A percentile compares a stretch with the other conserved stretches of the same genome.
Conservation (phyloP, 2,888 invertebrate species). For the Lacanobia wlatinum region DNA sequence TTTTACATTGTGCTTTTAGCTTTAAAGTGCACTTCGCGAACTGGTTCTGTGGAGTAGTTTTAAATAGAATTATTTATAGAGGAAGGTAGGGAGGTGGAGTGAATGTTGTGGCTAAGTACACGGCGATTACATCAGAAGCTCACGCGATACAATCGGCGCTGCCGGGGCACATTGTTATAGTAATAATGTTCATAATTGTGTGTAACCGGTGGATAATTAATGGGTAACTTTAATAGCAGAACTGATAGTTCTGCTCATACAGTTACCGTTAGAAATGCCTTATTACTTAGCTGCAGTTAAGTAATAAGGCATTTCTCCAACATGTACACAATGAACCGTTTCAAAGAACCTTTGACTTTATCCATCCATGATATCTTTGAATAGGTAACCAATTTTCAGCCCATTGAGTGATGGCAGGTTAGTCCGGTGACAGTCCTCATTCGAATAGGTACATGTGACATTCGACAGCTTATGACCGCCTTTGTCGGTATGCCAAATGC, state of each 20-base stretch:
- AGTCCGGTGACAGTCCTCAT: background rate
- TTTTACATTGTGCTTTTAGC: conserved; percentile 53
- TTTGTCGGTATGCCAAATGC: background rate
- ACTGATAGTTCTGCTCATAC: too few relatives aligned
- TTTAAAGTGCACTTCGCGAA: conserved; percentile 48
- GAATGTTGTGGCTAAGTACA: conserved; percentile 9
- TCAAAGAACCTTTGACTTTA: background rate
- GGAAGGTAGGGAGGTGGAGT: conserved; percentile 6
- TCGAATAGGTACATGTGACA: background rate
- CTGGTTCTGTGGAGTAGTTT: conserved; percentile 35
- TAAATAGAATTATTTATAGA: conserved; percentile 39
- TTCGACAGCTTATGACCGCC: background rate
- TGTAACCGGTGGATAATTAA: conserved; percentile 35
- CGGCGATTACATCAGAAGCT: conserved; percentile 20
- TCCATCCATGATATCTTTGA: background rate
- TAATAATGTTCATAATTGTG: conserved; percentile 42
- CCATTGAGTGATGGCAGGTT: background rate
- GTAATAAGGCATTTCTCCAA: conserved; percentile 10
- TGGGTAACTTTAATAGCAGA: conserved; percentile 7
- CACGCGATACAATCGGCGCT: conserved; percentile 23
- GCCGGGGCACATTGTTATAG: conserved; percentile 24
- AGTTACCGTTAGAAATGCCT: too few relatives aligned
- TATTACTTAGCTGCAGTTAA: background rate
- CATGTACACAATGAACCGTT: background rate
- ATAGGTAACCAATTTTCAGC: background rate